phyloP scores from a whole-genome alignment of 2,113 vertebrate species.

The Nymphicus hollandicus region DNA sequence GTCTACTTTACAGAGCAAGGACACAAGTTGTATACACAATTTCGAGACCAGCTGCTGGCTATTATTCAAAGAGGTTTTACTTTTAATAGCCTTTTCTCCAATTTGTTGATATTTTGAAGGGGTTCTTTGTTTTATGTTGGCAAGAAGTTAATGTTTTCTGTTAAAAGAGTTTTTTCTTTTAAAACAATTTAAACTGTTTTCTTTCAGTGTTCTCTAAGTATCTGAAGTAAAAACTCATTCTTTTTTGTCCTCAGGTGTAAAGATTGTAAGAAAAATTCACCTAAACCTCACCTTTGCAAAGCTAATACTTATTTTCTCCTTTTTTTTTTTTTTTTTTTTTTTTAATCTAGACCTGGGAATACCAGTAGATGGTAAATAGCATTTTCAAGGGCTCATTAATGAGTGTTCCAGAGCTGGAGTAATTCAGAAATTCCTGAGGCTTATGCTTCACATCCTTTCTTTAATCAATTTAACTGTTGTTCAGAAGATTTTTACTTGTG shows the following conservation, averaged over 20 bases:
- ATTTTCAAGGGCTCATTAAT: background rate
- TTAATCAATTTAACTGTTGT: background rate
- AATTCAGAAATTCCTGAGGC: background rate
- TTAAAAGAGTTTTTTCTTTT: background rate
- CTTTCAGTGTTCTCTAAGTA: background rate
- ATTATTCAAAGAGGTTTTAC: conserved; percentile 40
- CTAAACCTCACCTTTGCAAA: background rate
- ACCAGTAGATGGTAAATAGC: background rate
- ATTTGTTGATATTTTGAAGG: conserved; percentile 39
- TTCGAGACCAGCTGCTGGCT: background rate
- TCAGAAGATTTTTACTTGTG: background rate
- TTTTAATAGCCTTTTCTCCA: conserved; percentile 56
- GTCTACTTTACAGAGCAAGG: background rate
- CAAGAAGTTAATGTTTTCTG: background rate
- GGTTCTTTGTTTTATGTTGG: conserved; percentile 47
- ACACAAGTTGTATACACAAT: background rate
- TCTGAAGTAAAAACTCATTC: background rate
- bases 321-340: background rate
- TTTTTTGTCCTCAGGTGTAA: background rate
- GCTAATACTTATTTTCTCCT: background rate
- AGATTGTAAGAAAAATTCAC: background rate
- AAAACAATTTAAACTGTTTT: background rate
- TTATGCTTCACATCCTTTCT: background rate
- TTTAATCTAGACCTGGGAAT: background rate
- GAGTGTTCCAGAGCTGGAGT: background rate